Evolutionary conservation across 92 coral and sea anemone species (phyloP).

Genomic region (Epizoanthus scotinus): DNA sequence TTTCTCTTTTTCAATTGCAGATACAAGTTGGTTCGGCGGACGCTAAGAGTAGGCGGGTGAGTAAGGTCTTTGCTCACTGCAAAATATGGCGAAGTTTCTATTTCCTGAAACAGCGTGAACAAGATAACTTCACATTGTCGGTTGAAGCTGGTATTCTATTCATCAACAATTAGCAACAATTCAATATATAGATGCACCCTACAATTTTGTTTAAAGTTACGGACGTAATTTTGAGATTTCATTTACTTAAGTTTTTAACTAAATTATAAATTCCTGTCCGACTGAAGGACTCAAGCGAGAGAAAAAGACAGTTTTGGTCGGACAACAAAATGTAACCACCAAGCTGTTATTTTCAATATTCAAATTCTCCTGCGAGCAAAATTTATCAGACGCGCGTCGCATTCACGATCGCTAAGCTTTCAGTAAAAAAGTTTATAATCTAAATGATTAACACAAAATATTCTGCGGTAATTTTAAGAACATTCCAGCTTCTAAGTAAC

Average conservation of each 20-base stretch:
- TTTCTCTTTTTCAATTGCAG: conserved; percentile 1
- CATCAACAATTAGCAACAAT: not conserved
- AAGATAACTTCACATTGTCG: not conserved
- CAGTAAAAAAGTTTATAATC: not conserved
- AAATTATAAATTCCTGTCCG: not conserved
- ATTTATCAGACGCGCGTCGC: too few relatives aligned
- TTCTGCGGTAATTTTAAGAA: not conserved
- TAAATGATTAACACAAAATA: not conserved
- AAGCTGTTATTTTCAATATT: not conserved
- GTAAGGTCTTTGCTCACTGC: not conserved
- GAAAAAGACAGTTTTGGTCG: not conserved
- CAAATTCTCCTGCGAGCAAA: not conserved
- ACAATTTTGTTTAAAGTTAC: not conserved
- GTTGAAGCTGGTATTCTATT: not conserved
- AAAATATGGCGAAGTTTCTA: not conserved
- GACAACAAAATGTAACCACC: not conserved
- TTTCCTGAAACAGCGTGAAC: not conserved
- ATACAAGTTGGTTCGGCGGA: conserved; percentile 18
- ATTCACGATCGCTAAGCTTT: not conserved
- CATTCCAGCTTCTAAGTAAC: not conserved
- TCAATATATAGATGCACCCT: not conserved
- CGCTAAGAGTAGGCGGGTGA: not conserved
- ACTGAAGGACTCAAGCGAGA: not conserved
- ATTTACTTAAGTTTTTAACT: not conserved
- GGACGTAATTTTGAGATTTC: not conserved